phyloP scores from a whole-genome alignment of 2,113 vertebrate genomes.

The Mormyrus lacerda region DNA sequence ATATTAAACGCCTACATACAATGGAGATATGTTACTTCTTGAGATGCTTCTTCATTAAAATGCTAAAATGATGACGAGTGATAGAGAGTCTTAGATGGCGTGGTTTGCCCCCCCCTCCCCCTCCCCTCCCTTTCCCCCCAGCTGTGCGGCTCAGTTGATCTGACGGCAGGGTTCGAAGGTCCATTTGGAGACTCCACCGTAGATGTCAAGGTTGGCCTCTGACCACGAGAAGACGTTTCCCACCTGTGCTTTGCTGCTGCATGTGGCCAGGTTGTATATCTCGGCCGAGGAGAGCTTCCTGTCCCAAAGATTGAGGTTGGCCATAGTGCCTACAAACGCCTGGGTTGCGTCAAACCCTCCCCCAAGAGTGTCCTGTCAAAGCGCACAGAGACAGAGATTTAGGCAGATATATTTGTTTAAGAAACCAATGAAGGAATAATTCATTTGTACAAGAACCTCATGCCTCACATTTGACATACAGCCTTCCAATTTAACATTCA shows the following conservation, averaged over 20 bases:
- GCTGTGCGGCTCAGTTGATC: constrained; percentile 72
- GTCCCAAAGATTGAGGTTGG: constrained; percentile 98
- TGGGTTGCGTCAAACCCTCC: constrained; percentile 95
- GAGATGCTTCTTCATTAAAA: constrained; percentile 6
- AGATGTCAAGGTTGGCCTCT: constrained; percentile 86
- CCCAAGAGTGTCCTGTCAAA: constrained; percentile 80
- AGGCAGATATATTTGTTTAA: not conserved
- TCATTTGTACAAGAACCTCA: not conserved
- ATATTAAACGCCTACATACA: constrained; percentile 41
- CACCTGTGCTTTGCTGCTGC: constrained; percentile 81
- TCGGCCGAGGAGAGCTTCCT: constrained; percentile 83
- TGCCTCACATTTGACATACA: not conserved
- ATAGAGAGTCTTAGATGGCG: not conserved
- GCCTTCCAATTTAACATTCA: not conserved
- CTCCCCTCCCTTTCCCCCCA: not conserved
- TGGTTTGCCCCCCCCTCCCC: not conserved
- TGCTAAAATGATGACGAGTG: not conserved
- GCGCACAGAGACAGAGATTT: not conserved
- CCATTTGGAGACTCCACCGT: constrained; percentile 91
- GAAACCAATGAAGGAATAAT: not conserved
- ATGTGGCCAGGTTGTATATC: constrained; percentile 89
- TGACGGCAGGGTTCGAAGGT: constrained; percentile 95
- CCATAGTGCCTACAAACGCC: constrained; percentile 91
- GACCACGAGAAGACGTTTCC: constrained; percentile 95
- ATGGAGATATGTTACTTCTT: constrained; percentile 31